Base-by-base conservation (phyloP, 2,113 vertebrate genomes). In the Sitta europaea region DNA sequence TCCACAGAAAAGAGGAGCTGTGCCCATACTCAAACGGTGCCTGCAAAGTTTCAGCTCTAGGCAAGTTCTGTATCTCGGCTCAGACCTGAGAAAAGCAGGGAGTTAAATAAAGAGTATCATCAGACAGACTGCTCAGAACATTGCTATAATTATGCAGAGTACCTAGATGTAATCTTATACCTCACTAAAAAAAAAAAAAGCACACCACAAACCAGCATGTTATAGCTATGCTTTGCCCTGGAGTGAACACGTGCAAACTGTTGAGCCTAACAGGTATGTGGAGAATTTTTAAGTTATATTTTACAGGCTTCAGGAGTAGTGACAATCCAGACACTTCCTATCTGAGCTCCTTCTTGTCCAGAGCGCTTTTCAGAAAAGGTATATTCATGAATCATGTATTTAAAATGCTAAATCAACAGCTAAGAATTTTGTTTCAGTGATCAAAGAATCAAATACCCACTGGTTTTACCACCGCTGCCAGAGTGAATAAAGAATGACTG, bases 121-220 rank as follows among this genome's bases (percentile, higher is more conserved):
- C 95, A 96, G 77, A 78, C 93, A 95, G 88, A 68, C 74, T 90
- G 83, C 58, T 93, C 90, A 81, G 75, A 94, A 77, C 92, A 86
- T 14, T 55, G 92, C 96, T 95, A 96, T 96, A 96, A 97, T 96
- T 96, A 96, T 85, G 90, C 90, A 92, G 84, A 88, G 88, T 33
- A 95, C 82, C 91, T 95, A 81, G 88, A 94, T 96, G 96, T 95
- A 96, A 97, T 94, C 79, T 92, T 93, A 96, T 31, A 55, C 92
- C 86, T 67, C 76, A 65, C 59, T 40, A 5, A 38, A 78, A 92
- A 77, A 81, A 92, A 48, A 79, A 55, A 50, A 15, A 24, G 23
- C 66, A 72, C n/a, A 94, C 74, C 91, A 65, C 81, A 76, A 93
- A 95, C 61, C 2, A 93, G 31, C 65, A 35, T 1, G 38, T 57